Evolutionary conservation across 2,888 invertebrate species (phyloP).

Genomic region (Cenopis cana): DNA sequence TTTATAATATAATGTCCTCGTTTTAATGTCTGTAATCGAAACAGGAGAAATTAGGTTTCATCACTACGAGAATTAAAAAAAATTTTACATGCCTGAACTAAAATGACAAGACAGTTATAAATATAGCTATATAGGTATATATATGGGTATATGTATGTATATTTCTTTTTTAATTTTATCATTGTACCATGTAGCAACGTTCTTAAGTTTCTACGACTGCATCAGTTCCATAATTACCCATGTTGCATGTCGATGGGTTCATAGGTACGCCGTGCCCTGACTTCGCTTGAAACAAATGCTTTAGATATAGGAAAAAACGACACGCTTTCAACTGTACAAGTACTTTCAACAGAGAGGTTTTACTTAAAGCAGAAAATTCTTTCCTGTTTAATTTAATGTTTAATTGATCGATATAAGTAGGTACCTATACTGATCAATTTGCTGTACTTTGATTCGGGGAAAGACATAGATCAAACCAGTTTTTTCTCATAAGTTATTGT

Average conservation of each 20-base stretch:
- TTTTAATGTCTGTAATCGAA: background rate
- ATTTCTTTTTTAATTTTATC: background rate
- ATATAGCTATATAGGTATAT: too few relatives aligned
- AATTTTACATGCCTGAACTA: background rate
- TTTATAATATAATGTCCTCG: background rate
- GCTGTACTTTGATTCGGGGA: too few relatives aligned
- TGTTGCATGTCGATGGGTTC: slow-evolving; percentile 16
- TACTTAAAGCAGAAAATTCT: too few relatives aligned
- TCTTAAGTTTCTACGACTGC: slow-evolving; percentile 5
- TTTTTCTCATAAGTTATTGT: too few relatives aligned
- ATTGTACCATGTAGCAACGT: background rate
- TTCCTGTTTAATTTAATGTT: too few relatives aligned
- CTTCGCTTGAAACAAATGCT: slow-evolving; percentile 11
- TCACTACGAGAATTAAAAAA: background rate
- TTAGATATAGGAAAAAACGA: background rate
- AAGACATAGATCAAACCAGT: too few relatives aligned
- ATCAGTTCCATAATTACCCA: slow-evolving; percentile 22
- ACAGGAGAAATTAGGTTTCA: background rate
- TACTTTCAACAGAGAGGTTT: background rate
- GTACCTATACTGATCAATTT: too few relatives aligned
- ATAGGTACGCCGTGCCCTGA: slow-evolving; percentile 12
- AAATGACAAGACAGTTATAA: too few relatives aligned
- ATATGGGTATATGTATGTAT: too few relatives aligned
- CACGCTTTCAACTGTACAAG: background rate
- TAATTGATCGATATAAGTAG: too few relatives aligned